Base-by-base conservation (phyloP, 2,797 vertebrate genomes). In the Spinibarbus caldwelli region DNA sequence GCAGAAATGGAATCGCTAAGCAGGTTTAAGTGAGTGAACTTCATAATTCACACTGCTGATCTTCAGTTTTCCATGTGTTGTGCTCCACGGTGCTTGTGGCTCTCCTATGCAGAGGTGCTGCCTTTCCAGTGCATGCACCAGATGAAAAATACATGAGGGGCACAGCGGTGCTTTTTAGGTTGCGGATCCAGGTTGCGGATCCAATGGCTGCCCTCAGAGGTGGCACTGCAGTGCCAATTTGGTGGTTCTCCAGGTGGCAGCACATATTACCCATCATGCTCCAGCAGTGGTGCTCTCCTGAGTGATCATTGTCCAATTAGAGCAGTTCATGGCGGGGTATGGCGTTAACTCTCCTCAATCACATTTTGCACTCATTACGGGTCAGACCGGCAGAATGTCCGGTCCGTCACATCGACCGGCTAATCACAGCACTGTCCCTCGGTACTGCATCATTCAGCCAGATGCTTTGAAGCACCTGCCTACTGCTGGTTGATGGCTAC, bases 221-320 rank as follows among this genome's bases (percentile, higher is more conserved):
- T 57, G 38, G 66, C n/a, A 23, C n/a, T 11, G 43, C 77, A 54
- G 41, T 85, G 86, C 85, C 85, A 83, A 78, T 86, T 86, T 82
- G 78, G 76, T 67, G 71, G 45, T 38, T 73, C 78, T 88, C 82
- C 78, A 77, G 77, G 47, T 85, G 76, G 47, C 75, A 12, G 29
- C 78, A 49, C 77, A 85, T 78, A 83, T 86, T 88, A 83, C 85
- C 84, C 89, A 86, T 85, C 82, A 86, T 85, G 85, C 80, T 82
- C 54, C 29, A 71, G 76, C 73, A 87, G 80, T 36, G 45, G 38
- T 34, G 64, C 72, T 85, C 54, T 73, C 81, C 79, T 83, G 76
- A 52, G 57, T 80, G 77, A 85, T 54, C 83, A 80, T 68, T n/a
- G 10, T 52, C 86, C 88, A 88, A 89, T 91, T 90, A 91, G 76